These are phyloP conservation scores for Cataglyphis altisquamis DNA, from an alignment of 2,888 invertebrate genomes.

Conservation along the genomic window DNA sequence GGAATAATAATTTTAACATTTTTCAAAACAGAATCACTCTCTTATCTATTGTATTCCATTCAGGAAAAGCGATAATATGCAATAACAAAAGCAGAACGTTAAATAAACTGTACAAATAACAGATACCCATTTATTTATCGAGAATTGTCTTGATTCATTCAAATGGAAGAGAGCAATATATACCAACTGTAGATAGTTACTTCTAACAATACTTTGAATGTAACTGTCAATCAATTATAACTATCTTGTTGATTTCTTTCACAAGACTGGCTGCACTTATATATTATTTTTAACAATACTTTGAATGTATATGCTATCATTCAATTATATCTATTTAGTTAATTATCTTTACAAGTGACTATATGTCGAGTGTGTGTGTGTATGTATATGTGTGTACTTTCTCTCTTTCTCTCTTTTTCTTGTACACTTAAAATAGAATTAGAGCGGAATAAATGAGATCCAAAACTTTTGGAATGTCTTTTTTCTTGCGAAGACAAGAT, in stretches of 20 bases:
- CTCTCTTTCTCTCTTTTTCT: too few relatives aligned
- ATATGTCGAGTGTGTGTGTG: too few relatives aligned
- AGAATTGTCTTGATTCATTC: slow-evolving; percentile 13
- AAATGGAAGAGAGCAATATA: slow-evolving; percentile 15
- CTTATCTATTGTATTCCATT: slow-evolving; percentile 32
- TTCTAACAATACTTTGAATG: slow-evolving; percentile 32
- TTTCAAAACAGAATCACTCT: slow-evolving; percentile 42
- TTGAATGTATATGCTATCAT: neutral
- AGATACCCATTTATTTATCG: slow-evolving; percentile 30
- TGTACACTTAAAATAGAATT: neutral
- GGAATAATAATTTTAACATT: slow-evolving; percentile 53
- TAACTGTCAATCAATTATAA: slow-evolving; percentile 28
- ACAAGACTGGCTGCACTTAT: neutral
- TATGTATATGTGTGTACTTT: too few relatives aligned
- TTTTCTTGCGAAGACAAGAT: neutral
- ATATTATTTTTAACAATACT: slow-evolving; percentile 35
- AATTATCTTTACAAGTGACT: slow-evolving; percentile 7
- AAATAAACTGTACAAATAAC: slow-evolving; percentile 25
- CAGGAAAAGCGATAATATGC: slow-evolving; percentile 39
- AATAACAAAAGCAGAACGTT: slow-evolving; percentile 32
- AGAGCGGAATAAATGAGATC: neutral
- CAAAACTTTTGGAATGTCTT: slow-evolving; percentile 10
- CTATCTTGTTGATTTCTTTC: slow-evolving; percentile 27
- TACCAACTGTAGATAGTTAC: slow-evolving; percentile 34
- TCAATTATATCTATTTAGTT: slow-evolving; percentile 36